These are phyloP conservation scores for Rhineura floridana DNA, from an alignment of 2,113 vertebrate species.

Conservation along the genomic window DNA sequence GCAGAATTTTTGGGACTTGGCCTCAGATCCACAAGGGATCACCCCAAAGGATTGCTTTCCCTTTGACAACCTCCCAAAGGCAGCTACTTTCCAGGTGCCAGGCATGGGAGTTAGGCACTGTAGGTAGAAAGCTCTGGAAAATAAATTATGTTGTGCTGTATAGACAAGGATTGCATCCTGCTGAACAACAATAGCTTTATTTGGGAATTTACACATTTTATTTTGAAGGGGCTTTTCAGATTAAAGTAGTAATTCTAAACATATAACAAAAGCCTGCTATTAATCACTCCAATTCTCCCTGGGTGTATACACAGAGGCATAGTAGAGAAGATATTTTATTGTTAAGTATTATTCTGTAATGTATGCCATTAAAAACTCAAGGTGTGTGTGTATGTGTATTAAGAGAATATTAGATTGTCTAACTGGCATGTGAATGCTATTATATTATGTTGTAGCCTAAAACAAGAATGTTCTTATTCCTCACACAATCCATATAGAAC, in stretches of 20 bases:
- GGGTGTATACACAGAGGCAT: not conserved
- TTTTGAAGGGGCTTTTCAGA: slow-evolving; percentile 1
- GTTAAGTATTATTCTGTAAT: not conserved
- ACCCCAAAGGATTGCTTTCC: not conserved
- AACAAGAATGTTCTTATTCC: not conserved
- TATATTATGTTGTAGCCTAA: not conserved
- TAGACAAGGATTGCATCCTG: not conserved
- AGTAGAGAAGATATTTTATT: not conserved
- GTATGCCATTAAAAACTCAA: not conserved
- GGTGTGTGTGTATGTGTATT: too few relatives aligned
- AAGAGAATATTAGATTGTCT: slow-evolving; percentile 5
- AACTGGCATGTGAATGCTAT: not conserved
- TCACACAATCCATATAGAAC: slow-evolving; percentile 11
- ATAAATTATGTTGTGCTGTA: not conserved
- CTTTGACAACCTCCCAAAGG: not conserved
- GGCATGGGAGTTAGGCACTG: not conserved
- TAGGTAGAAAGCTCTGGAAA: not conserved
- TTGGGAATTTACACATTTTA: not conserved
- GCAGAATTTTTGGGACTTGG: not conserved
- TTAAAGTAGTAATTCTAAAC: slow-evolving; percentile 5
- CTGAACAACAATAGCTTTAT: not conserved
- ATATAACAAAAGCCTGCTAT: not conserved
- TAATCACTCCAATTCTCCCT: not conserved
- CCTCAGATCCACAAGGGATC: not conserved
- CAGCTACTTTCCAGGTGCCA: not conserved